phyloP scores from a whole-genome alignment of 2,797 vertebrate genomes.

The Vipera latastei region DNA sequence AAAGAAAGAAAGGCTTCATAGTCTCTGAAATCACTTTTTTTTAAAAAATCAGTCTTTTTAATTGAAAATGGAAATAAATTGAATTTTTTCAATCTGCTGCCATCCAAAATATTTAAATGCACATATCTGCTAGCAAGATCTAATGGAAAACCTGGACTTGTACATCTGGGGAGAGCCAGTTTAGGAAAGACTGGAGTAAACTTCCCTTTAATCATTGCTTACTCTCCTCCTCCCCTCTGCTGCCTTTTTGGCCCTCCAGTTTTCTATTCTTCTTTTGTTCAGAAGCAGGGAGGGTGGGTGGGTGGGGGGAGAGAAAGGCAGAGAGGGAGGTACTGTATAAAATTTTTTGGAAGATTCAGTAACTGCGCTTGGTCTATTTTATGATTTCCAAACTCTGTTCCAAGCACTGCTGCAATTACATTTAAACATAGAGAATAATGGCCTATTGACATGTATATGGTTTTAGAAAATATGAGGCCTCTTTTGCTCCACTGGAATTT shows the following conservation, averaged over 20 bases:
- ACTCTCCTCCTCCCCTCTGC: slow-evolving; percentile 15
- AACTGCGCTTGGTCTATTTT: slow-evolving; percentile 68
- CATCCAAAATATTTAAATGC: too few relatives aligned
- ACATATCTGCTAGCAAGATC: too few relatives aligned
- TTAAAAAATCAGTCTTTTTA: slow-evolving; percentile 41
- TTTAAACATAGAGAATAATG: slow-evolving; percentile 78
- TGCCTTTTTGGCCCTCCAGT: slow-evolving; percentile 10
- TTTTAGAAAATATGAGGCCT: slow-evolving; percentile 76
- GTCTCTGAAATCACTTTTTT: slow-evolving; percentile 27
- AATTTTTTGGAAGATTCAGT: slow-evolving; percentile 63
- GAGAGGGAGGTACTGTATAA: slow-evolving; percentile 46
- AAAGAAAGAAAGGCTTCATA: neutral
- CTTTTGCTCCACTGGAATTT: slow-evolving; percentile 81
- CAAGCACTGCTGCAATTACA: slow-evolving; percentile 73
- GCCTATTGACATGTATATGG: slow-evolving; percentile 79
- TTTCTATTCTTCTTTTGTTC: neutral
- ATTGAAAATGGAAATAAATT: slow-evolving; percentile 45
- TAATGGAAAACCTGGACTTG: too few relatives aligned
- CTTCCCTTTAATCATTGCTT: slow-evolving; percentile 52
- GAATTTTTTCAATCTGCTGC: slow-evolving; percentile 4
- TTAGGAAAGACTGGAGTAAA: neutral
- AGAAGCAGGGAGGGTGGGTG: neutral
- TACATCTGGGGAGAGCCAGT: too few relatives aligned
- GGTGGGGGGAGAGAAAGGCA: neutral
- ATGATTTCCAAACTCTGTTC: slow-evolving; percentile 75